These are phyloP conservation scores for Novumbra hubbsi DNA, from an alignment of 2,797 vertebrate species.

Conservation along the genomic window DNA sequence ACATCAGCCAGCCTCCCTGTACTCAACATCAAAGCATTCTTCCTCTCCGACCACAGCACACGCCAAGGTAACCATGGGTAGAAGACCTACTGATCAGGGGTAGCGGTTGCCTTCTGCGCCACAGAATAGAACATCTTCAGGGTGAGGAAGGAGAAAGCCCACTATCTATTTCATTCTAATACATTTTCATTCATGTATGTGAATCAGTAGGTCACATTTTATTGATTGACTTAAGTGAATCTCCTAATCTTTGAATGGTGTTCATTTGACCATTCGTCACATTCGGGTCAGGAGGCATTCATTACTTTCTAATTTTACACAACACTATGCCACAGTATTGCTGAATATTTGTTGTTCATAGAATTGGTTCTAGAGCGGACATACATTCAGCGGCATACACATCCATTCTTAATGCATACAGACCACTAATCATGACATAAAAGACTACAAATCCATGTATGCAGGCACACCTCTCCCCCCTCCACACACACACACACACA, in stretches of 20 bases:
- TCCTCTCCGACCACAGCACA: background rate
- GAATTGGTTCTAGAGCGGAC: no score
- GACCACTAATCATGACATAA: no score
- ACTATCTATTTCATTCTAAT: no score
- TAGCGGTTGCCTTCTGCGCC: background rate
- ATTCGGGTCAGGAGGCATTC: background rate
- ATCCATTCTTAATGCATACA: no score
- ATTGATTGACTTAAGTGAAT: background rate
- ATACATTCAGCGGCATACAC: no score
- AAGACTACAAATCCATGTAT: background rate
- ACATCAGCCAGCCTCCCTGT: slow-evolving; percentile 3
- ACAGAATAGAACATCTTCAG: background rate
- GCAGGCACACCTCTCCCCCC: slow-evolving; percentile 1
- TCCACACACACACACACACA: background rate
- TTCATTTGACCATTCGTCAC: background rate
- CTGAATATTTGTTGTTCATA: no score
- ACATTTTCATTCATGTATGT: no score
- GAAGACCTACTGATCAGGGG: background rate
- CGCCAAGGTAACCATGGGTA: background rate
- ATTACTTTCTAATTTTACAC: background rate
- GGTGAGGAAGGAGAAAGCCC: background rate
- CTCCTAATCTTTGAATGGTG: background rate
- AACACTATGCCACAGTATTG: no score
- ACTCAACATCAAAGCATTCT: slow-evolving; percentile 14
- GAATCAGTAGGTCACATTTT: background rate